A percentile compares a stretch with the other conserved stretches of the same genome.
phyloP scores from a whole-genome alignment of 2,113 vertebrate genomes.

The Dromas ardeola region DNA sequence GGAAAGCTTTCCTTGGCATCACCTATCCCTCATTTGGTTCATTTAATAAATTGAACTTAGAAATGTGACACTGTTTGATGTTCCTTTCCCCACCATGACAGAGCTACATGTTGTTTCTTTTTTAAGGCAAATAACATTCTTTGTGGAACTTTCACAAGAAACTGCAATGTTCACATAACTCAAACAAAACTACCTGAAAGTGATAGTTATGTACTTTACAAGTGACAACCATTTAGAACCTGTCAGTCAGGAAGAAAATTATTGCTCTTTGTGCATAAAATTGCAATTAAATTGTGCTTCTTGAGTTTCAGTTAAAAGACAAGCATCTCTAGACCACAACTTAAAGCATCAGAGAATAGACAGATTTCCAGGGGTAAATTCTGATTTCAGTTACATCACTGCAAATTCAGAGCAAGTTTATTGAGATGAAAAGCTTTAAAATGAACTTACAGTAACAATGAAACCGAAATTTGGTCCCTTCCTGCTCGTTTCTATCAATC shows the following conservation, averaged over 20 bases:
- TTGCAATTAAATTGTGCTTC: conserved; percentile 61
- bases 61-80: neutral
- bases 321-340: conserved; percentile 23
- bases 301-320: conserved; percentile 42
- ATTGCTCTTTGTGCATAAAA: conserved; percentile 53
- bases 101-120: neutral
- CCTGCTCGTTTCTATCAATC: neutral
- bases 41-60: neutral
- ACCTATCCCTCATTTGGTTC: neutral
- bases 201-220: conserved; percentile 58
- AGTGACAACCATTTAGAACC: conserved; percentile 62
- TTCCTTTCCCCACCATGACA: neutral
- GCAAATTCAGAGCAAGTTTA: neutral
- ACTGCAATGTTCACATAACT: conserved; percentile 23
- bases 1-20: neutral
- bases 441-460: neutral
- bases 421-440: neutral
- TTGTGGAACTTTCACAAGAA: conserved; percentile 21
- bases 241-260: conserved; percentile 64
- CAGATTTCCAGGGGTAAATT: conserved; percentile 12
- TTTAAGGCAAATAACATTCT: neutral
- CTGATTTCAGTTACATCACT: neutral
- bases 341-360: conserved; percentile 4
- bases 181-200: conserved; percentile 54
- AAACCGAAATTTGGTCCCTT: neutral